Evolutionary conservation across 1,140 invertebrate species (phyloP).

Genomic region (Dendroctonus valens): DNA sequence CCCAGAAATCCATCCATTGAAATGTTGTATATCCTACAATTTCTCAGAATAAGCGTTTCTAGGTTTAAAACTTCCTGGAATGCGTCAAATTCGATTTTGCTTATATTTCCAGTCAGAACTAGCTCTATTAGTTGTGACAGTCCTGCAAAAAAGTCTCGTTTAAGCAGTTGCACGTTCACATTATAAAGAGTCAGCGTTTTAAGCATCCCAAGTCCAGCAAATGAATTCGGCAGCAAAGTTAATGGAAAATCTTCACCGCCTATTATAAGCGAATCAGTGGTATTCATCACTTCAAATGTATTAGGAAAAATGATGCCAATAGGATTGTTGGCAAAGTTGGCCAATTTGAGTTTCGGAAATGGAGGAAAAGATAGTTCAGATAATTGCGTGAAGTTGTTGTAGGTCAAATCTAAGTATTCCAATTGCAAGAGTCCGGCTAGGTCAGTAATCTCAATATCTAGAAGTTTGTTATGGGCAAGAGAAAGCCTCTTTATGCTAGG

Average conservation of each 20-base stretch:
- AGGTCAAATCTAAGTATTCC: constrained; percentile 62
- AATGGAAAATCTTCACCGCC: constrained; percentile 56
- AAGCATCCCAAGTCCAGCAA: constrained; percentile 59
- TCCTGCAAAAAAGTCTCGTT: constrained; percentile 61
- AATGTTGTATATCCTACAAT: constrained; percentile 62
- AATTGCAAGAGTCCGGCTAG: constrained; percentile 65
- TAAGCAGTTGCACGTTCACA: constrained; percentile 57
- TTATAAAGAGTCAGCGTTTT: constrained; percentile 58
- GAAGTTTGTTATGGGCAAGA: constrained; percentile 61
- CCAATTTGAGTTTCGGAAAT: constrained; percentile 60
- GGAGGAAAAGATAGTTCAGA: constrained; percentile 70
- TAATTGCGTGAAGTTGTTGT: constrained; percentile 65
- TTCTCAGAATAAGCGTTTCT: constrained; percentile 58
- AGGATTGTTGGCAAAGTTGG: constrained; percentile 67
- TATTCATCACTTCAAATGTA: constrained; percentile 71
- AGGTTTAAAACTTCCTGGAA: constrained; percentile 61
- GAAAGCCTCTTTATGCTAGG: constrained; percentile 62
- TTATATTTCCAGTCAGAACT: constrained; percentile 58
- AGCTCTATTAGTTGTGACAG: constrained; percentile 57
- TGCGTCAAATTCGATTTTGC: constrained; percentile 64
- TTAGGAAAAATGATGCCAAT: constrained; percentile 65
- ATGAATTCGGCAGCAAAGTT: constrained; percentile 61
- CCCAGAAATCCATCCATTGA: constrained; percentile 70
- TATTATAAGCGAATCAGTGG: constrained; percentile 60
- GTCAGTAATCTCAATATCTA: constrained; percentile 63